Base-by-base conservation (phyloP, 1,140 invertebrate species). In the Harpegnathos saltator region DNA sequence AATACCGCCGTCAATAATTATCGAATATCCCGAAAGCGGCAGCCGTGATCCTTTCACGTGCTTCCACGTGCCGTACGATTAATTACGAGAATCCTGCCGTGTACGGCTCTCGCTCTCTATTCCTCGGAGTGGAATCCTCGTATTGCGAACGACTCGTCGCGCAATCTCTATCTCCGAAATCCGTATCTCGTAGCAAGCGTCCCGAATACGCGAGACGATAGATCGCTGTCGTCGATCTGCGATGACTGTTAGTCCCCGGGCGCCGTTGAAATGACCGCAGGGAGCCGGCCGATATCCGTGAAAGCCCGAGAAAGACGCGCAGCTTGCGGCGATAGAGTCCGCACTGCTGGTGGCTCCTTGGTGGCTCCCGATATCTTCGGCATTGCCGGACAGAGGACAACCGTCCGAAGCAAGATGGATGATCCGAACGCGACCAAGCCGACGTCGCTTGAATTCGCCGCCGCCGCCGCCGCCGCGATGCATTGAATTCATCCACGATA, bases 401-500 rank as follows among this genome's bases (percentile, higher is more conserved):
- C 69, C 66, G 74, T 85, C 82, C 74, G 82, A 68, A 77, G 74
- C 54, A 83, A 83, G 82, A 78, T 77, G 56, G 54, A 83, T 83
- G 54, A 63, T 69, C 44, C 12, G 50, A 56, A 71, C 75, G 65
- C 38, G 56, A 17, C 68, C 74, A 54, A 74, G 59, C 69, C 69
- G 58, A 15, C 78, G 44, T 81, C 54, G 68, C 56, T 82, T 82
- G 71, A 82, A 74, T 74, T 74, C 29, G 71, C 78, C 63, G 71
- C 69, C 62, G 63, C 75, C 69, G 4, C 33, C 19, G 78, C 52
- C 78, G 69, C 24, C 15, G 29, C 78, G 78, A 74, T 82, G 78
- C 69, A 82, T 82, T 82, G 69, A 82, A 82, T 82, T 82, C 78
- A 52, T 72, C 44, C 44, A 63, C 78, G 69, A 85, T 87, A 87